Evolutionary conservation across 2,113 vertebrate genomes (phyloP).

Genomic region (Platycercus adscitus): DNA sequence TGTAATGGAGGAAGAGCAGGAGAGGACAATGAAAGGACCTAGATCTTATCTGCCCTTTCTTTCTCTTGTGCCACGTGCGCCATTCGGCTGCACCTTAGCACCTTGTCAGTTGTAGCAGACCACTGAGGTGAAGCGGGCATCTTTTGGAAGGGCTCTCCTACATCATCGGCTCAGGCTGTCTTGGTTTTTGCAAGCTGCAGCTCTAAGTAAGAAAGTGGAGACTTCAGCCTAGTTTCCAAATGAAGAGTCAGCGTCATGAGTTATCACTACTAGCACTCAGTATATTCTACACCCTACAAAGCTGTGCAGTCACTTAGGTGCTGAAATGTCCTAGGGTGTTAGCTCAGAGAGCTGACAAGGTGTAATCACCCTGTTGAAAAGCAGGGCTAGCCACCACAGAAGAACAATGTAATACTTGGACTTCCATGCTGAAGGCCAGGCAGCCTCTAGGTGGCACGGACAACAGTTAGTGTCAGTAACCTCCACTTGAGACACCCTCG

Average conservation of each 20-base stretch:
- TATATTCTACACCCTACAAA: not conserved
- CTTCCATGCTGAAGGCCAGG: not conserved
- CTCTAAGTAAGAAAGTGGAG: not conserved
- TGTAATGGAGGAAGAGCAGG: not conserved
- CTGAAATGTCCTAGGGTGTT: not conserved
- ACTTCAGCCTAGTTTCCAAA: not conserved
- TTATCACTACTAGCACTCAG: fast-evolving
- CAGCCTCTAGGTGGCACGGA: not conserved
- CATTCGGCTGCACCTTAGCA: fast-evolving
- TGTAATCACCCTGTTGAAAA: not conserved
- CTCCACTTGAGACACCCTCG: not conserved
- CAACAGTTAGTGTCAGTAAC: not conserved
- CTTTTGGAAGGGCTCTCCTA: not conserved
- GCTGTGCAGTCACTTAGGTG: not conserved
- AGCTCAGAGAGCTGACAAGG: not conserved
- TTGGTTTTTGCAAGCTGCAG: not conserved
- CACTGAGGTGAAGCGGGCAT: fast-evolving
- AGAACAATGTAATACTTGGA: fast-evolving
- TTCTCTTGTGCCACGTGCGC: not conserved
- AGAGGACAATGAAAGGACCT: not conserved
- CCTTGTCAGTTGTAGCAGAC: not conserved
- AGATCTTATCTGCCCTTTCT: not conserved
- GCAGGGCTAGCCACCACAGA: not conserved
- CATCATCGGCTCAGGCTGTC: not conserved
- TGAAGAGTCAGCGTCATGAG: fast-evolving